These are phyloP conservation scores for Nothobranchius kuhntae DNA, from an alignment of 2,113 vertebrate species.

Conservation along the genomic window DNA sequence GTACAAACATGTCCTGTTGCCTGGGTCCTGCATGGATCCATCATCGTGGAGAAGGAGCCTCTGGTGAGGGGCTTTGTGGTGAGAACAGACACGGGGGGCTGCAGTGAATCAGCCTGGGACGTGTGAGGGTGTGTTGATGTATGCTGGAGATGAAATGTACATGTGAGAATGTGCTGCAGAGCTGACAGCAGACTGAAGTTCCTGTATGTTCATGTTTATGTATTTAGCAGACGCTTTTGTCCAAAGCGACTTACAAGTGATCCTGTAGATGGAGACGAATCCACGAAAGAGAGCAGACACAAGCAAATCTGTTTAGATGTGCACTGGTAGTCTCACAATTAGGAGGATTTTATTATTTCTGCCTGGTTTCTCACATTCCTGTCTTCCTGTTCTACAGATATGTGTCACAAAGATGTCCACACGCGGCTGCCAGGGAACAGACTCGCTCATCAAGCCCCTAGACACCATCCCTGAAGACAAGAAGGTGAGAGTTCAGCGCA, in stretches of 20 bases:
- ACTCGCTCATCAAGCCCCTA: conserved; percentile 94
- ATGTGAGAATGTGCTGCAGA: conserved; percentile 8
- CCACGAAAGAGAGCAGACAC: conserved; percentile 40
- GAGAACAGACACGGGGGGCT: conserved; percentile 1
- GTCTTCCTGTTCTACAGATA: conserved; percentile 81
- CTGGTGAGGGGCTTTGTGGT: conserved; percentile 44
- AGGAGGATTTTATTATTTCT: not conserved
- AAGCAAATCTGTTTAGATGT: conserved; percentile 1
- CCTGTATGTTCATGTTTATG: too few species aligned
- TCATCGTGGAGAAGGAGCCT: conserved; percentile 31
- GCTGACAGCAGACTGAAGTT: too few species aligned
- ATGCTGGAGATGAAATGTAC: conserved; percentile 40
- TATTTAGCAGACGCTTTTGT: conserved; percentile 2
- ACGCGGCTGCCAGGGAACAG: conserved; percentile 94
- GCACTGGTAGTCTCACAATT: too few species aligned
- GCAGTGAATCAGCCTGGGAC: not conserved
- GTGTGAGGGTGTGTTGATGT: conserved; percentile 23
- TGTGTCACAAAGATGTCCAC: conserved; percentile 99
- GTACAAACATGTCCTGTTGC: conserved; percentile 67
- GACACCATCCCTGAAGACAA: conserved; percentile 98
- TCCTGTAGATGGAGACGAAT: conserved; percentile 36
- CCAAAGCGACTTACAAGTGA: conserved; percentile 31
- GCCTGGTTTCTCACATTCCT: conserved; percentile 26
- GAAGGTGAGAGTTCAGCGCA: conserved; percentile 94
- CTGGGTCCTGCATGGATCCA: conserved; percentile 58